Percentiles rank a stretch among this genome's conserved stretches.
Conservation (phyloP, 2,888 invertebrate species). For the Athrips mouffetella region DNA sequence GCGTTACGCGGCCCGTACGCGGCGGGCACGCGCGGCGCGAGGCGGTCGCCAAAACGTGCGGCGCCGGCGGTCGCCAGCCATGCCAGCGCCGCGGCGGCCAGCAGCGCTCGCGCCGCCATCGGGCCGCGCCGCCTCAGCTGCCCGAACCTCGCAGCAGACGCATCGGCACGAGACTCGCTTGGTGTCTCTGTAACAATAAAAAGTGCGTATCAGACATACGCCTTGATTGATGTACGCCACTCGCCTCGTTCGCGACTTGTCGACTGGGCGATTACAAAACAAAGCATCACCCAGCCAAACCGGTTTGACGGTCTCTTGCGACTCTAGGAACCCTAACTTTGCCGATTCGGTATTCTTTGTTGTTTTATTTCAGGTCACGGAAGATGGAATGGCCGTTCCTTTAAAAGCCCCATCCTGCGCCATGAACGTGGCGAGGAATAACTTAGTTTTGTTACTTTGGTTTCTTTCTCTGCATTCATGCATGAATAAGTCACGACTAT, state of each 20-base stretch:
- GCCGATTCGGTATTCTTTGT: conserved; percentile 61
- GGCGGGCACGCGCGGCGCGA: conserved; percentile 63
- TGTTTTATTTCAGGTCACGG: conserved; percentile 56
- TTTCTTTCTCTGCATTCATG: conserved; percentile 6
- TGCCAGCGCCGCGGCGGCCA: conserved; percentile 53
- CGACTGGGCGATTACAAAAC: conserved; percentile 54
- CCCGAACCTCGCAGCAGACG: conserved; percentile 47
- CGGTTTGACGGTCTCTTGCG: conserved; percentile 58
- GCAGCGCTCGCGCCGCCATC: conserved; percentile 61
- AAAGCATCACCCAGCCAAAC: conserved; percentile 61
- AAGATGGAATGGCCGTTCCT: conserved; percentile 42
- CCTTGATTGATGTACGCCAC: no score
- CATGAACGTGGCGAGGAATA: conserved; percentile 36
- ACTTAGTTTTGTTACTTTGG: conserved; percentile 14
- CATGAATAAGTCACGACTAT: conserved; percentile 3
- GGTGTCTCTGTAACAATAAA: conserved; percentile 54
- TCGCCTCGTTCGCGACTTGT: conserved; percentile 42
- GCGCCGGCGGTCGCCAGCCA: conserved; percentile 44
- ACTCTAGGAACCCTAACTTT: conserved; percentile 61
- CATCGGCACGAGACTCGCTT: conserved; percentile 48
- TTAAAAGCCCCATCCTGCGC: conserved; percentile 36
- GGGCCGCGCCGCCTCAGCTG: conserved; percentile 62
- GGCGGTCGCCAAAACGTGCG: conserved; percentile 64
- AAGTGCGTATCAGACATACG: conserved; percentile 40
- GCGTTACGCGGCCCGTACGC: conserved; percentile 59